These are phyloP conservation scores for Odontothrips loti DNA, from an alignment of 2,888 invertebrate genomes.

Conservation along the genomic window DNA sequence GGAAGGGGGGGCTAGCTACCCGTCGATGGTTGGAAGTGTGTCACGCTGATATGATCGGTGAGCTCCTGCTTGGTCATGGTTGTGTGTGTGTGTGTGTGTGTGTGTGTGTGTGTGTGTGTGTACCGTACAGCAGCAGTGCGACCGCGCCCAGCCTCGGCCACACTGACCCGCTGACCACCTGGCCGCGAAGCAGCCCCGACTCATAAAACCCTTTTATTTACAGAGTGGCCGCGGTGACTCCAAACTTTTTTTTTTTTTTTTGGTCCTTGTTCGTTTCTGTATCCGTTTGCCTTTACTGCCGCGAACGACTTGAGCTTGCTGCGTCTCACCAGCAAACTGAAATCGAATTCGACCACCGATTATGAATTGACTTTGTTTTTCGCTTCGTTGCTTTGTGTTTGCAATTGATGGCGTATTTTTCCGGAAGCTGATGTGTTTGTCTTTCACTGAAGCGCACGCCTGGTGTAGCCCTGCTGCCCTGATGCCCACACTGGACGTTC, in stretches of 20 bases:
- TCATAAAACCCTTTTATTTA: slow-evolving; percentile 22
- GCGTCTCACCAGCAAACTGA: too few relatives aligned
- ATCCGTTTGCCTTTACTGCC: not conserved
- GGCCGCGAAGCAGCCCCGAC: not conserved
- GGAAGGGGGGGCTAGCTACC: not conserved
- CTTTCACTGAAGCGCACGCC: too few relatives aligned
- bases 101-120: not conserved
- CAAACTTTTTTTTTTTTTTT: not conserved
- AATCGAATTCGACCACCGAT: too few relatives aligned
- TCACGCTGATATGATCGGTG: not conserved
- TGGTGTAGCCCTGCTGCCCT: too few relatives aligned
- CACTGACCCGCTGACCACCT: slow-evolving; percentile 11
- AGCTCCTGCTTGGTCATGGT: not conserved
- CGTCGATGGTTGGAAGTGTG: not conserved
- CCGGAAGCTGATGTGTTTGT: too few relatives aligned
- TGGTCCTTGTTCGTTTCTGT: too few relatives aligned
- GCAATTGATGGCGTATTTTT: too few relatives aligned
- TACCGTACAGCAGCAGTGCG: not conserved
- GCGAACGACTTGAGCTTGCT: too few relatives aligned
- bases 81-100: not conserved
- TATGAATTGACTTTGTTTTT: not conserved
- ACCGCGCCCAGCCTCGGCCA: not conserved
- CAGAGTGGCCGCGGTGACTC: not conserved
- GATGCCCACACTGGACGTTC: too few relatives aligned
- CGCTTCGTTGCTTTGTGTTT: not conserved